phyloP scores from a whole-genome alignment of 2,797 vertebrate genomes.

The Crax fasciolata region DNA sequence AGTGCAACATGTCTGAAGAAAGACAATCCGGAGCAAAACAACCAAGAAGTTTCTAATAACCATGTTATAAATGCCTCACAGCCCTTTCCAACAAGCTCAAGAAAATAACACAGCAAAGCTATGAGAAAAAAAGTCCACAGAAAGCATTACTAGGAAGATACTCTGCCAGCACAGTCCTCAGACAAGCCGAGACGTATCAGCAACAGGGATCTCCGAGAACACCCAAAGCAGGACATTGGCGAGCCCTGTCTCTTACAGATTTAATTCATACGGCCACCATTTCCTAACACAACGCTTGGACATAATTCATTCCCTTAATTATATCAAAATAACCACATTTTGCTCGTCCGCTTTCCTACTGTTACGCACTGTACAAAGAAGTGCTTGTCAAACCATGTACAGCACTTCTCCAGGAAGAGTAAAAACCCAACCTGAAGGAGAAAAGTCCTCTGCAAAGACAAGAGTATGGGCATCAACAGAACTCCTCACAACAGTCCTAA shows the following conservation, averaged over 20 bases:
- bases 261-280: neutral
- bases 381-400: neutral
- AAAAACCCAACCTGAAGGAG: conserved; percentile 53
- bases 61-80: neutral
- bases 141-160: neutral
- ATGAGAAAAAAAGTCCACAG: neutral
- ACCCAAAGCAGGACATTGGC: neutral
- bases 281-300: neutral
- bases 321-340: conserved; percentile 3
- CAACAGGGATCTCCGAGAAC: neutral
- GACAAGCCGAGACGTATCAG: neutral
- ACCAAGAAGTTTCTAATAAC: neutral
- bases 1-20: neutral
- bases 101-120: neutral
- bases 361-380: conserved; percentile 11
- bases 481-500: conserved; percentile 46
- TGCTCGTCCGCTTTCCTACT: neutral
- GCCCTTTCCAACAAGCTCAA: neutral
- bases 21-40: neutral
- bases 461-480: conserved; percentile 32
- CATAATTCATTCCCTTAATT: neutral
- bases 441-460: conserved; percentile 57
- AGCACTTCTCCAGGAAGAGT: conserved; percentile 6
- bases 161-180: neutral
- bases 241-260: neutral